These are phyloP conservation scores for Gasterosteus aculeatus DNA, from an alignment of 2,113 vertebrate genomes.

Conservation along the genomic window DNA sequence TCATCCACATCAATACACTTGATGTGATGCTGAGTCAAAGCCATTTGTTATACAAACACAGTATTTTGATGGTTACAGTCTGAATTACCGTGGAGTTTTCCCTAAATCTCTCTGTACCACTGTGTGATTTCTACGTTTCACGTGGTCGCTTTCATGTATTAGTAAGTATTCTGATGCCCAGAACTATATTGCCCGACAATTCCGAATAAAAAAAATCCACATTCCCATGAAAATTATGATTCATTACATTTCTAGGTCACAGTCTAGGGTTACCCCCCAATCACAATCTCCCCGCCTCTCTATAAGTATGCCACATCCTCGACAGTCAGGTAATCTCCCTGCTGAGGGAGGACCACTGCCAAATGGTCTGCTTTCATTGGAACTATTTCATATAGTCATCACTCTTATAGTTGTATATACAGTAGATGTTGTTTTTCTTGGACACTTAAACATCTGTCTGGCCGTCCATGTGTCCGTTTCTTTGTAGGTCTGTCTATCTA, in stretches of 20 bases:
- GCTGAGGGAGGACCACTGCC: constrained; percentile 34
- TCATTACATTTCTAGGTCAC: constrained; percentile 61
- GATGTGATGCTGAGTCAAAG: neutral
- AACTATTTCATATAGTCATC: constrained; percentile 5
- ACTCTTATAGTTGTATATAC: constrained; percentile 3
- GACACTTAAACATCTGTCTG: neutral
- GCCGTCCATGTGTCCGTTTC: neutral
- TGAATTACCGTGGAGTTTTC: neutral
- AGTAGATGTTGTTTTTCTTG: neutral
- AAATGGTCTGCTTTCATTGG: constrained; percentile 12
- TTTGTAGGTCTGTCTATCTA: neutral
- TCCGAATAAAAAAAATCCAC: constrained; percentile 47
- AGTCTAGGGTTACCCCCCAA: constrained; percentile 63
- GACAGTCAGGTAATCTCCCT: constrained; percentile 48
- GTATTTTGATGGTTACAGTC: neutral
- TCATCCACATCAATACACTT: constrained; percentile 13
- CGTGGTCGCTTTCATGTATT: constrained; percentile 19
- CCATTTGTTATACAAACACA: neutral
- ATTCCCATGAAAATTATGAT: constrained; percentile 47
- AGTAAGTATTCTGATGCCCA: neutral
- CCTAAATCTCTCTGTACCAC: neutral
- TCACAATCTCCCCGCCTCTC: constrained; percentile 55
- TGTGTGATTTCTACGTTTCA: constrained; percentile 20
- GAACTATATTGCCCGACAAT: constrained; percentile 32
- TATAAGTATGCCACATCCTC: constrained; percentile 62